Conservation (phyloP, 1,140 invertebrate species). For the Ganaspis sp. region DNA sequence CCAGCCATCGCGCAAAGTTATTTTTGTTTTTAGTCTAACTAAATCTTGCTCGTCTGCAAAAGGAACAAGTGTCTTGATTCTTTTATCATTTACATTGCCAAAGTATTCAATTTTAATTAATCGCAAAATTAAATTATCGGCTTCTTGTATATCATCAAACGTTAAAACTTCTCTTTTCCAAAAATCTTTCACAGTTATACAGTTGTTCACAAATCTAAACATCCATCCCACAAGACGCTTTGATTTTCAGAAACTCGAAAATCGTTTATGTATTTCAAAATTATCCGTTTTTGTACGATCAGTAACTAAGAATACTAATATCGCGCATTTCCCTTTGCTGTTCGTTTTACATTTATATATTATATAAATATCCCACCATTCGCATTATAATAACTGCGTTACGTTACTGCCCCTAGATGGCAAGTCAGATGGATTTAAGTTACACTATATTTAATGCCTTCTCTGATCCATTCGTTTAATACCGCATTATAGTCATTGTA, state of each 20-base stretch:
- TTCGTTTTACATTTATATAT: not conserved
- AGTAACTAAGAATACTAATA: too few species aligned
- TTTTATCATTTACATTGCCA: not conserved
- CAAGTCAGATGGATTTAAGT: slow-evolving; percentile 70
- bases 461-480: slow-evolving; percentile 55
- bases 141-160: not conserved
- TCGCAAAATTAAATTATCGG: not conserved
- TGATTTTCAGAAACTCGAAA: not conserved
- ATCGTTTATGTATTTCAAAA: too few species aligned
- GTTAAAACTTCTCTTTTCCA: not conserved
- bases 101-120: not conserved
- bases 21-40: not conserved
- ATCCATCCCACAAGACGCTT: not conserved
- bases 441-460: slow-evolving; percentile 54
- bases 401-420: slow-evolving; percentile 65
- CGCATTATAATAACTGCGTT: slow-evolving; percentile 53
- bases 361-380: slow-evolving; percentile 62
- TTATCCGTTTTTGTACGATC: too few species aligned
- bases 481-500: slow-evolving; percentile 61
- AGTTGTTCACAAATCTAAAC: not conserved
- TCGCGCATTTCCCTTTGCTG: not conserved
- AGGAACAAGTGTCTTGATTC: not conserved
- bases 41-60: not conserved
- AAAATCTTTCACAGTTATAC: not conserved
- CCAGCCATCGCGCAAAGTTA: not conserved